A percentile compares a stretch with the other conserved stretches of the same genome.
Conservation (phyloP, 2,797 vertebrate genomes). For the Leucoraja ocellata region DNA sequence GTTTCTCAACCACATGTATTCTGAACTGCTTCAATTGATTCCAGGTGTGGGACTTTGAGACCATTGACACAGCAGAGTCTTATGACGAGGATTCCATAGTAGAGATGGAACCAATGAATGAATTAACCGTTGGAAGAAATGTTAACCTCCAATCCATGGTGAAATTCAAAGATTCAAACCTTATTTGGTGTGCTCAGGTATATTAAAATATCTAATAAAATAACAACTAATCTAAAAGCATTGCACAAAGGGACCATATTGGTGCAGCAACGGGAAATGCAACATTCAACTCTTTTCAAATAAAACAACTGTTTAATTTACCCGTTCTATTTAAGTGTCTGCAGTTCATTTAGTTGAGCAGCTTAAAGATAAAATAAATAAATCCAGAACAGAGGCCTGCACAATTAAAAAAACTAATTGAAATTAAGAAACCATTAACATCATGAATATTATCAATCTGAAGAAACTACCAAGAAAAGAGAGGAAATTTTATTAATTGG, state of each 20-base stretch:
- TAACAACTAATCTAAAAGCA: background rate
- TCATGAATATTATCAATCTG: background rate
- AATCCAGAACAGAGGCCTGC: too few species aligned
- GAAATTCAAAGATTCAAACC: slow-evolving; percentile 61
- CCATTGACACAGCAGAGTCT: slow-evolving; percentile 66
- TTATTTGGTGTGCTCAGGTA: slow-evolving; percentile 91
- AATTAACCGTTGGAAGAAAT: slow-evolving; percentile 70
- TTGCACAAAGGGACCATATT: background rate
- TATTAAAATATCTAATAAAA: background rate
- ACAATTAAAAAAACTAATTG: background rate
- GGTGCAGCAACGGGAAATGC: background rate
- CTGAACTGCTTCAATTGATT: slow-evolving; percentile 23
- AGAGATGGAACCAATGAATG: slow-evolving; percentile 80
- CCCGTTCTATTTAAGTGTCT: background rate
- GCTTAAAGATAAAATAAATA: background rate
- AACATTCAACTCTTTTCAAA: background rate
- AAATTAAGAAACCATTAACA: background rate
- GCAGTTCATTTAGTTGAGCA: background rate
- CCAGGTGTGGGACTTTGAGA: slow-evolving; percentile 85
- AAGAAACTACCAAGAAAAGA: background rate
- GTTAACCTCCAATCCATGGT: slow-evolving; percentile 74
- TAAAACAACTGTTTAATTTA: background rate
- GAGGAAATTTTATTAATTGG: background rate
- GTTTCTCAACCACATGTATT: background rate
- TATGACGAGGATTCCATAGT: slow-evolving; percentile 60